Evolutionary conservation across 2,797 vertebrate genomes (phyloP), one percentile per base, ranked within the genome.

Genomic region (Cetoscarus ocellatus): DNA sequence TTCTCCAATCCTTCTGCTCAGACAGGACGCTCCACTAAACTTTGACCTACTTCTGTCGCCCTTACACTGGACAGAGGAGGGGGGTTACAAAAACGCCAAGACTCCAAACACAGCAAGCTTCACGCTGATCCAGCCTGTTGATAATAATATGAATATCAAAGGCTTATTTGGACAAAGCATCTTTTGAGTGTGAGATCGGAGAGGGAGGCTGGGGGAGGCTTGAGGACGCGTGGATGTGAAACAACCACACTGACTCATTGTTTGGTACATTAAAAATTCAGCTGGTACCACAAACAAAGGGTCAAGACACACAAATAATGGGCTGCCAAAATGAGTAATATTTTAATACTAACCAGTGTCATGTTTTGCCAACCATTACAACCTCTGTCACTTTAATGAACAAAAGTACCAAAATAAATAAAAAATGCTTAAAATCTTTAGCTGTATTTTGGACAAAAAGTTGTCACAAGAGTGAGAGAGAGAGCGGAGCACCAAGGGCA

Each of bases 21-120:
- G 90, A 91, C 88, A 64, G 86, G 84, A 93, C 81, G 87, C 91
- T 91, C 82, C 78, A 86, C 69, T 93, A 89, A 93, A 91, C 89
- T 91, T 91, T 87, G 91, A 92, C 93, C 91, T 83, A 92, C 84
- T 94, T 93, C 66, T 79, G 79, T 75, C 73, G 65, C 55, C 44
- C 74, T 80, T 49, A 68, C 82, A 83, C 80, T 84, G 65, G 54
- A 54, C 67, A 12, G 8, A 34, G 4, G 57, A 60, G 9, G 45
- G 59, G 63, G 57, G 19, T 17, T 17, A 59, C 12, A 27, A 44
- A 35, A 34, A 40, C 50, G 18, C 4, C 15, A 42, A 82, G 73
- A 81, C 57, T 59, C 88, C 69, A 75, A 82, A 81, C 64, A 53
- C 55, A 70, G 57, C 1, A 3, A 81, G 73, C 79, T 56, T 75